Percentiles rank a stretch among this genome's conserved stretches.
phyloP scores from a whole-genome alignment of 2,888 invertebrate genomes.

The Drosophila cognata region DNA sequence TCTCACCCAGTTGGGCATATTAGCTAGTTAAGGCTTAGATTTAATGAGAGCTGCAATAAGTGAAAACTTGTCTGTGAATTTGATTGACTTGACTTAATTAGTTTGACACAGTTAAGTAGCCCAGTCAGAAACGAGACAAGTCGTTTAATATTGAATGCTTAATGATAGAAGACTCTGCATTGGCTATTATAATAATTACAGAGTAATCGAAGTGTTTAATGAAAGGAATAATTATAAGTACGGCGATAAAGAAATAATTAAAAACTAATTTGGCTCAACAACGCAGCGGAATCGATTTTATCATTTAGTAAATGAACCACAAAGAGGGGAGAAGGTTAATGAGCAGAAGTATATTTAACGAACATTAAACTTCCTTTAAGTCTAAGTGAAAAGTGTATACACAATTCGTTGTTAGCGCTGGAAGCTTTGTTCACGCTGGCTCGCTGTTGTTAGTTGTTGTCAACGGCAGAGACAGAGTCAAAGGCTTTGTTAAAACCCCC shows the following conservation, averaged over 20 bases:
- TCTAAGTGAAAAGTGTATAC: conserved; percentile 1
- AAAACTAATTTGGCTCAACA: neutral
- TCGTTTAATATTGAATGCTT: neutral
- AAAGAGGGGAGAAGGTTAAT: neutral
- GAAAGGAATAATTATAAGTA: neutral
- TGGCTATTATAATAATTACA: neutral
- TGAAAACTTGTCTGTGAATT: no score
- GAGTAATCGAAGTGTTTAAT: neutral
- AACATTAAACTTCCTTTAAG: neutral
- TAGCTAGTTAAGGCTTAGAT: neutral
- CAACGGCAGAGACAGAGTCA: conserved; percentile 59
- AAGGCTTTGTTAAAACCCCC: conserved; percentile 41
- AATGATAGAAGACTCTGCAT: neutral
- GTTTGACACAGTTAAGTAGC: neutral
- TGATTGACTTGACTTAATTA: neutral
- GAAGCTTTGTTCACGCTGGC: neutral
- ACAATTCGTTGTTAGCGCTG: neutral
- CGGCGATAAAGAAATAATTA: neutral
- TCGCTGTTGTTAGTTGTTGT: conserved; percentile 51
- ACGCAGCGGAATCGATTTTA: neutral
- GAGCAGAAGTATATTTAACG: neutral
- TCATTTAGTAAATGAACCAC: neutral
- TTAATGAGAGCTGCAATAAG: neutral
- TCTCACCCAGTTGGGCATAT: neutral
- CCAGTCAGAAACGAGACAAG: neutral